Conservation (phyloP, 2,888 invertebrate species). For the Torymus tubicola region DNA sequence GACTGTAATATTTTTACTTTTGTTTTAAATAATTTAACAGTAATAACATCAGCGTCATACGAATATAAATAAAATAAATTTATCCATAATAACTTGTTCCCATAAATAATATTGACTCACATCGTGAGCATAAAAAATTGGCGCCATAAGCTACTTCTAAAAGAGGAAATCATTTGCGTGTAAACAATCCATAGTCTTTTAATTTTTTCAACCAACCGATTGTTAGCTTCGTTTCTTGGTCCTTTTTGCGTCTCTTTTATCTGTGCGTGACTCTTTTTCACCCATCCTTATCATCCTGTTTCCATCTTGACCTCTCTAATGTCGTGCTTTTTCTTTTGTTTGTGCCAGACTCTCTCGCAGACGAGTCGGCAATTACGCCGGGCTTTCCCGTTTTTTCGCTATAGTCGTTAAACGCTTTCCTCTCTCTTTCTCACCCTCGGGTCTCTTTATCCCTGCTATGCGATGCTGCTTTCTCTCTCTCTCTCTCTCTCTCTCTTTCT, state of each 20-base stretch:
- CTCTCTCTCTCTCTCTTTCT: background rate
- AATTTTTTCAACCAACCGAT: background rate
- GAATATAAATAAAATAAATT: too few species aligned
- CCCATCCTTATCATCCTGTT: slow-evolving; percentile 21
- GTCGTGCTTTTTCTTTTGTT: slow-evolving; percentile 50
- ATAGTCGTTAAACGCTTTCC: slow-evolving; percentile 59
- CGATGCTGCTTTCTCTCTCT: background rate
- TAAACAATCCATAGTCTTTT: background rate
- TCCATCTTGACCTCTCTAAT: slow-evolving; percentile 35
- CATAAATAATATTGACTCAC: too few species aligned
- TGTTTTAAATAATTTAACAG: too few species aligned
- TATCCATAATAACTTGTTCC: too few species aligned
- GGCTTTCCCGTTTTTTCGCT: slow-evolving; percentile 60
- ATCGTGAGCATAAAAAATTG: too few species aligned
- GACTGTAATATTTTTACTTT: too few species aligned
- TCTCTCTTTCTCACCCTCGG: slow-evolving; percentile 4
- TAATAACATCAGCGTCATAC: too few species aligned
- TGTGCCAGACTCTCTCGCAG: slow-evolving; percentile 50
- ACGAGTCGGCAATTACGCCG: slow-evolving; percentile 62
- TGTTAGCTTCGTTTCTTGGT: background rate
- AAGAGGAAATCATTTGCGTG: too few species aligned
- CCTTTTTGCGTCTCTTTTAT: background rate
- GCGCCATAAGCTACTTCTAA: too few species aligned
- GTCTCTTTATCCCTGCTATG: background rate
- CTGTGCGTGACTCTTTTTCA: slow-evolving; percentile 9